Base-by-base conservation (phyloP, 37 sponge, comb jelly and placozoan genomes). In the Aphrocallistes beatrix region DNA sequence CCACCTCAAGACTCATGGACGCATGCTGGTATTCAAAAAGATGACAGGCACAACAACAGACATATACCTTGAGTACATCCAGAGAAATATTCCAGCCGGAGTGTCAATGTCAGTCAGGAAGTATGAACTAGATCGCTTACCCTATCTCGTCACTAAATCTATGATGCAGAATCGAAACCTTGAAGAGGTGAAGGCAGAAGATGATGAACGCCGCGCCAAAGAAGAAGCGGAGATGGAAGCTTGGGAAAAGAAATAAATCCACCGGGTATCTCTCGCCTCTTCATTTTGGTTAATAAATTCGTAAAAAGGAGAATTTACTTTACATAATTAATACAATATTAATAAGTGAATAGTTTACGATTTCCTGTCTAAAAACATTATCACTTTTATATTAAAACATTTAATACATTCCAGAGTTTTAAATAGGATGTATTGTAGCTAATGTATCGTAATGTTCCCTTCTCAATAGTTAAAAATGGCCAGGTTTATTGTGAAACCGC, bases 41-140 rank as follows among this genome's bases (percentile, higher is more conserved):
- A 91, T 95, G 23, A 95, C 95, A n/a, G 95, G 93, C 0, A 95
- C 90, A n/a, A 92, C 95, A 1, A 86, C 95, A 0, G 93, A 95
- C 49, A 84, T 95, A 9, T 95, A 90, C 40, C 85, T 95, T 36
- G 95, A 95, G 87, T 95, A 95, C 91, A 92, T 89, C 36, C 95
- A 95, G 86, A 85, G 95, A 36, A 92, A 95, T 49, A 82, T 95
- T 0, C 93, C 95, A 1, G 95, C 89, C 81, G 95, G 95, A 0
- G 90, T 92, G 3, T 60, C 88, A 16, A 95, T 95, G 95, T 87
- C 86, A 60, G 91, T 95, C 13, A 88, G 88, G 34, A 90, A 94
- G 88, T 91, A 91, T 39, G 75, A 60, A 13, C 10, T 60, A 30
- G 75, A 60, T 30, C 75, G 75, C 8, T 60, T 60, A 30, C 75